Evolutionary conservation across 1,140 invertebrate genomes (phyloP).

Genomic region (Ectropis grisescens): DNA sequence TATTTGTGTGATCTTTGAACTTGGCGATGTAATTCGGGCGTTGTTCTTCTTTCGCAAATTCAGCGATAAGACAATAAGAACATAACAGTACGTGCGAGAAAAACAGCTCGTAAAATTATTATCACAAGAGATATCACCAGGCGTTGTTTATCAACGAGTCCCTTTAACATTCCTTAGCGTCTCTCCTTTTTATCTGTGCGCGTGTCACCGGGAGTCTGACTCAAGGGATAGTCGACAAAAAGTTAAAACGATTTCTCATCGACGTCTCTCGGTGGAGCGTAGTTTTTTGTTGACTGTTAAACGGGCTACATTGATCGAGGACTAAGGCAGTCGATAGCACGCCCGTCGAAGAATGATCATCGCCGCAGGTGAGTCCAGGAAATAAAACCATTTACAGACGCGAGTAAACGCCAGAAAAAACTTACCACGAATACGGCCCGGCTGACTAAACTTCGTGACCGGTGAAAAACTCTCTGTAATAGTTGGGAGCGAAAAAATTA

Average conservation of each 20-base stretch:
- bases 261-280: too few relatives aligned
- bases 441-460: constrained; percentile 28
- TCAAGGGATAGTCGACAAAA: constrained; percentile 10
- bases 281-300: too few relatives aligned
- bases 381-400: constrained; percentile 10
- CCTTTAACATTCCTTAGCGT: too few relatives aligned
- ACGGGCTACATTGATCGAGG: constrained; percentile 12
- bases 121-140: too few relatives aligned
- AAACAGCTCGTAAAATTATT: too few relatives aligned
- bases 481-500: constrained; percentile 31
- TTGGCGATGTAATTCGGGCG: too few relatives aligned
- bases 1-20: too few relatives aligned
- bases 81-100: too few relatives aligned
- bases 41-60: too few relatives aligned
- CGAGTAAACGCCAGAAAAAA: neutral
- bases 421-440: constrained; percentile 5
- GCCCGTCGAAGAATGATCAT: constrained; percentile 9
- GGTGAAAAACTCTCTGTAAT: constrained; percentile 19
- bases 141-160: too few relatives aligned
- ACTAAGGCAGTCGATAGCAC: constrained; percentile 3
- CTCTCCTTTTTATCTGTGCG: neutral
- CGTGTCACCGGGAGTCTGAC: constrained; percentile 1
- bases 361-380: constrained; percentile 12
- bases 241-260: too few relatives aligned
- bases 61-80: too few relatives aligned